These are phyloP conservation scores for Cheilinus undulatus DNA, from an alignment of 2,113 vertebrate genomes.

Conservation along the genomic window DNA sequence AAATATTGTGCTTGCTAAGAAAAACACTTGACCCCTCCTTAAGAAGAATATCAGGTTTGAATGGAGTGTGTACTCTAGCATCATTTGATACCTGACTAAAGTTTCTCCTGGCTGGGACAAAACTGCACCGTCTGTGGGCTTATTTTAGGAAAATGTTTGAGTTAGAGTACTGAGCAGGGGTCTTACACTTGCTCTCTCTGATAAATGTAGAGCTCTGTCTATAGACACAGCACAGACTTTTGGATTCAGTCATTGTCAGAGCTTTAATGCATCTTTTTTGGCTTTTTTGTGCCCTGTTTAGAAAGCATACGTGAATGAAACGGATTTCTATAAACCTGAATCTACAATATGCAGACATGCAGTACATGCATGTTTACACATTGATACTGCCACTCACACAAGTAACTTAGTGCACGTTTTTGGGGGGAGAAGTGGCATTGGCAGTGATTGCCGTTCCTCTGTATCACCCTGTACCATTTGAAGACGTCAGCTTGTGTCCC, in stretches of 20 bases:
- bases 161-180: conserved; percentile 40
- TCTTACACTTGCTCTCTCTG: conserved; percentile 37
- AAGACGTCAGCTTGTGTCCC: conserved; percentile 47
- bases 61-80: conserved; percentile 65
- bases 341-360: background rate
- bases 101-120: conserved; percentile 56
- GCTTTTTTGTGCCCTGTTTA: conserved; percentile 5
- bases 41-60: conserved; percentile 69
- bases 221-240: conserved; percentile 62
- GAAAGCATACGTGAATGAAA: conserved; percentile 1
- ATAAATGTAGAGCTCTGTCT: conserved; percentile 64
- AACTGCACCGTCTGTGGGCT: conserved; percentile 49
- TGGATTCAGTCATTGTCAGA: conserved; percentile 44
- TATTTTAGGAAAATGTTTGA: conserved; percentile 71
- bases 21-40: conserved; percentile 60
- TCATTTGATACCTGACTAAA: conserved; percentile 66
- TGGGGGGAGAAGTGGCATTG: conserved; percentile 54
- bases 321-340: conserved; percentile 13
- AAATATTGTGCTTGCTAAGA: conserved; percentile 72
- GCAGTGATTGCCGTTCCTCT: conserved; percentile 69
- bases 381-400: too few relatives aligned
- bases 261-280: conserved; percentile 34
- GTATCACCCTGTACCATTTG: conserved; percentile 56
- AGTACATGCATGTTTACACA: conserved; percentile 23
- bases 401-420: conserved; percentile 8